Evolutionary conservation across 2,113 vertebrate genomes (phyloP).

Genomic region (Entomyzon cyanotis): DNA sequence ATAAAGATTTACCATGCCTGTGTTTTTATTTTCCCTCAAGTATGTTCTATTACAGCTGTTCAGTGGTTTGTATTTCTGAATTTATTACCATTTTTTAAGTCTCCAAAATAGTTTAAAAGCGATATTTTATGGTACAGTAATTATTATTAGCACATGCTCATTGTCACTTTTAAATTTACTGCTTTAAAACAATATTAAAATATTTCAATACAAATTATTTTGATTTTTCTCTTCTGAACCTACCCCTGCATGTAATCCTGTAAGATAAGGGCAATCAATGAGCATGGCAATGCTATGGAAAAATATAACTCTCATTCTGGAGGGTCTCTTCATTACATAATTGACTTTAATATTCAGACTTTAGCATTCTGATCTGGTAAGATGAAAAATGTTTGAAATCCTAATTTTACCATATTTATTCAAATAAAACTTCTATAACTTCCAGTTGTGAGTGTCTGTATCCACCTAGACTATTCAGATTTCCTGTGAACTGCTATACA

Average conservation of each 20-base stretch:
- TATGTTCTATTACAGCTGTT: not conserved
- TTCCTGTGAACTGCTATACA: not conserved
- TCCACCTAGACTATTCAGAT: not conserved
- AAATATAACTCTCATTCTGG: not conserved
- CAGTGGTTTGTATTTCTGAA: not conserved
- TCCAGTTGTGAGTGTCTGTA: not conserved
- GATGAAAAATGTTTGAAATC: not conserved
- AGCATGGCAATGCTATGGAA: not conserved
- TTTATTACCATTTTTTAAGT: not conserved
- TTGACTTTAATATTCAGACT: not conserved
- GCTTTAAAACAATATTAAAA: not conserved
- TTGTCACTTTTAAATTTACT: not conserved
- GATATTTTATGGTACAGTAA: not conserved
- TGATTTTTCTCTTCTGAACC: not conserved
- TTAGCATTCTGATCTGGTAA: not conserved
- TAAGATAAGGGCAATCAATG: not conserved
- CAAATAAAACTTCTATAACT: not conserved
- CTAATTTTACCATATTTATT: not conserved
- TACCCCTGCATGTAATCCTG: not conserved
- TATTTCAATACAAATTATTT: not conserved
- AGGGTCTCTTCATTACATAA: not conserved
- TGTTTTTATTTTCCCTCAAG: not conserved
- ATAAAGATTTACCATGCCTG: not conserved
- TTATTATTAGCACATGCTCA: not conserved
- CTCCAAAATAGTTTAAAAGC: not conserved